A percentile compares a stretch with the other conserved stretches of the same genome.
phyloP scores from a whole-genome alignment of 37 sponge, comb jelly and placozoan genomes.

The Crambe crambe region DNA sequence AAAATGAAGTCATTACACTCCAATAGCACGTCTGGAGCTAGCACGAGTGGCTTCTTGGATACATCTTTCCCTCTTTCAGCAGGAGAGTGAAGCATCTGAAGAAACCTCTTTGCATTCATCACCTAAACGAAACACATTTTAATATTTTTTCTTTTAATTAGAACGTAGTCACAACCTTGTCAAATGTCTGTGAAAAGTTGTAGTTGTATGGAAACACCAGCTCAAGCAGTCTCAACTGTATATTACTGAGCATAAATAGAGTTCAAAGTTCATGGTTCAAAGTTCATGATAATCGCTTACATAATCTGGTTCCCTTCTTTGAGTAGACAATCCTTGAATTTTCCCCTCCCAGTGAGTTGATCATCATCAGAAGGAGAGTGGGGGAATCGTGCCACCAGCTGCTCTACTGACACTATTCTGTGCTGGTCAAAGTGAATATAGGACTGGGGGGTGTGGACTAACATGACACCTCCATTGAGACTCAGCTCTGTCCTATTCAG shows the following conservation, averaged over 20 bases:
- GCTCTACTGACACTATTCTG: slow-evolving; percentile 33
- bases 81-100: slow-evolving; percentile 33
- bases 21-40: slow-evolving; percentile 66
- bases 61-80: neutral
- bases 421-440: slow-evolving; percentile 52
- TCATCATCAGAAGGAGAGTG: slow-evolving; percentile 2
- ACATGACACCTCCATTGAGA: slow-evolving; percentile 14
- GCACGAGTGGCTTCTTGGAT: neutral
- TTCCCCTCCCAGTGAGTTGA: neutral
- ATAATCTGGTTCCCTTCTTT: slow-evolving; percentile 31
- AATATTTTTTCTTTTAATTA: neutral
- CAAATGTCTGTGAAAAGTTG: slow-evolving; percentile 60
- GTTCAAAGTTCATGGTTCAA: neutral
- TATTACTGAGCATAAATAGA: neutral
- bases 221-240: neutral
- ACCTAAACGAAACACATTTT: slow-evolving; percentile 38
- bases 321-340: slow-evolving; percentile 4
- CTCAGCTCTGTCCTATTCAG: slow-evolving; percentile 5
- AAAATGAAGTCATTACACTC: slow-evolving; percentile 57
- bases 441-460: slow-evolving; percentile 12
- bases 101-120: slow-evolving; percentile 62
- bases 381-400: slow-evolving; percentile 37
- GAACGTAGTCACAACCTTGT: slow-evolving; percentile 51
- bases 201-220: slow-evolving; percentile 58
- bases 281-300: slow-evolving; percentile 28